phyloP scores from a whole-genome alignment of 2,888 invertebrate genomes.

The Kryphioiulus occultus region DNA sequence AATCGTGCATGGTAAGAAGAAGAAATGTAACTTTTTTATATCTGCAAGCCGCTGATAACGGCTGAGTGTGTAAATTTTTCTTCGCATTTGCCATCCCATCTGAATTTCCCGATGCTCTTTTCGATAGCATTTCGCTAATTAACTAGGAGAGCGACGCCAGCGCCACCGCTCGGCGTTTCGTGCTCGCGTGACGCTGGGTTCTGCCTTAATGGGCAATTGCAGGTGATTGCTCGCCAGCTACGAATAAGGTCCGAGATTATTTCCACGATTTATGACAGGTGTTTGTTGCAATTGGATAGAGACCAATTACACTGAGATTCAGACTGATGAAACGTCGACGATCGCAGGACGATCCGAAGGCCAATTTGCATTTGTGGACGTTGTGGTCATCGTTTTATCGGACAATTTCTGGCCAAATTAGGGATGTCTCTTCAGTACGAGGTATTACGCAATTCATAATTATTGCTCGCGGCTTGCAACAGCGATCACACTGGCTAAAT shows the following conservation, averaged over 20 bases:
- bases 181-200: neutral
- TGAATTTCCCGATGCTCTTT: too few relatives aligned
- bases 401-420: neutral
- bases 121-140: too few relatives aligned
- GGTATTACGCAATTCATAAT: too few relatives aligned
- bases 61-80: too few relatives aligned
- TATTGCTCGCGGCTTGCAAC: neutral
- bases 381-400: conserved; percentile 14
- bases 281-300: neutral
- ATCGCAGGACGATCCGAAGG: neutral
- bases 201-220: neutral
- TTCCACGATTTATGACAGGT: neutral
- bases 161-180: neutral
- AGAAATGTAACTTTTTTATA: too few relatives aligned
- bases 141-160: neutral
- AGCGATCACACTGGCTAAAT: too few relatives aligned
- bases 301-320: too few relatives aligned
- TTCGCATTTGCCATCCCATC: too few relatives aligned
- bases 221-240: neutral
- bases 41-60: too few relatives aligned
- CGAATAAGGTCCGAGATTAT: neutral
- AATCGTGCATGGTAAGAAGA: too few relatives aligned
- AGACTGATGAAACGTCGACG: neutral
- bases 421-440: neutral
- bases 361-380: neutral